Evolutionary conservation across 2,888 invertebrate species (phyloP).

Genomic region (Zelleria hepariella): DNA sequence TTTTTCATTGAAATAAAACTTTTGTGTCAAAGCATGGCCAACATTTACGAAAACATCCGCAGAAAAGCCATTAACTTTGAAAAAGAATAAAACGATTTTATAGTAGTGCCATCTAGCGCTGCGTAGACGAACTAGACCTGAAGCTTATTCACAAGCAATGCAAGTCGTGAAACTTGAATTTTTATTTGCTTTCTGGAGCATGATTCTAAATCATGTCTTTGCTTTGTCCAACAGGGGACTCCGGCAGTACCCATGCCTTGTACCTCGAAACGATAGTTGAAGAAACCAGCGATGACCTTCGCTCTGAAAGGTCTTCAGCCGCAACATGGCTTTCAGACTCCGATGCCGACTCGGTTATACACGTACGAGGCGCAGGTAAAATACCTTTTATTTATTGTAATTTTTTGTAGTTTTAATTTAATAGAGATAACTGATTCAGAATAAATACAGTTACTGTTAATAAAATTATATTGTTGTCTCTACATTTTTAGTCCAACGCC

Average conservation of each 20-base stretch:
- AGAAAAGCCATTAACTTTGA: too few species aligned
- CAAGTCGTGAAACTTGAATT: too few species aligned
- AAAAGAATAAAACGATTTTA: not conserved
- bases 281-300: slow-evolving; percentile 88
- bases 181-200: not conserved
- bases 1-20: too few species aligned
- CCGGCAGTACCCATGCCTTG: slow-evolving; percentile 72
- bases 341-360: slow-evolving; percentile 86
- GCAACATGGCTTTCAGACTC: slow-evolving; percentile 79
- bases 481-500: slow-evolving; percentile 29
- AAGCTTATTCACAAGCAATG: not conserved
- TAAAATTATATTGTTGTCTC: not conserved
- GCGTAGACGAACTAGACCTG: slow-evolving; percentile 13
- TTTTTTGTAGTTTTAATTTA: not conserved
- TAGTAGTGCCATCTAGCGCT: slow-evolving; percentile 31
- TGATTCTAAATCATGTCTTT: slow-evolving; percentile 3
- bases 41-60: too few species aligned
- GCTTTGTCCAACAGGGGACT: slow-evolving; percentile 47
- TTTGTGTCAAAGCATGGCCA: too few species aligned
- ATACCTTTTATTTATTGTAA: not conserved
- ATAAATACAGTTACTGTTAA: not conserved
- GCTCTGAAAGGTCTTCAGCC: slow-evolving; percentile 78
- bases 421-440: too few species aligned
- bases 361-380: slow-evolving; percentile 70
- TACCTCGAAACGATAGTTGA: slow-evolving; percentile 90